Evolutionary conservation across 2,113 vertebrate genomes (phyloP).

Genomic region (Neolamprologus fasciatus): DNA sequence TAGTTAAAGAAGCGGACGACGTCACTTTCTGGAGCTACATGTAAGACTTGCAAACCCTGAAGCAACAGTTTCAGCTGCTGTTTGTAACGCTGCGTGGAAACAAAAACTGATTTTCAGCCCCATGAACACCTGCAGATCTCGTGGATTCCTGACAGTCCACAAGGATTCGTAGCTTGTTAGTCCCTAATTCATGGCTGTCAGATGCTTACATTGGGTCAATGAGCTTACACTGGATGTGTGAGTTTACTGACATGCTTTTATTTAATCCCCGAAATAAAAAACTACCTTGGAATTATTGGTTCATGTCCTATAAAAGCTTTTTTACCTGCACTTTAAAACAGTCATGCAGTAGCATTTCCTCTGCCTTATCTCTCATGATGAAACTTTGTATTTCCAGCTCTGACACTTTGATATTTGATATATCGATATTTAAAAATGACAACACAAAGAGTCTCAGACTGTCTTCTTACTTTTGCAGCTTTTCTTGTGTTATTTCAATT

Average conservation of each 20-base stretch:
- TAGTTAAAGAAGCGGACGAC: neutral
- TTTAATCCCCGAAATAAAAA: neutral
- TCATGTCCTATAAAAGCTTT: fast-evolving
- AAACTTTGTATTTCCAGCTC: neutral
- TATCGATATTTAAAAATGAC: neutral
- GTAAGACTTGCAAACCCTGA: neutral
- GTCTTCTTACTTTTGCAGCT: neutral
- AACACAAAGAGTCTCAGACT: neutral
- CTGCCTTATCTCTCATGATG: neutral
- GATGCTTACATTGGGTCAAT: fast-evolving
- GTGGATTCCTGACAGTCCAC: neutral
- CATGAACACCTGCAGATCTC: neutral
- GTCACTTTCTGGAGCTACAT: neutral
- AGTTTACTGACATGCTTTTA: neutral
- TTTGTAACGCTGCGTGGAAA: neutral
- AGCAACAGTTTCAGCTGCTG: neutral
- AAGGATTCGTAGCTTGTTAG: fast-evolving
- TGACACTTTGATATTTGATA: neutral
- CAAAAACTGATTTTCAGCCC: neutral
- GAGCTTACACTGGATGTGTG: neutral
- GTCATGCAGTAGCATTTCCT: neutral
- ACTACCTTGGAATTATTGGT: neutral
- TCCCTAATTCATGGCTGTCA: fast-evolving
- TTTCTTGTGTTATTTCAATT: neutral
- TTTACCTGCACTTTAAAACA: neutral